Base-by-base conservation (phyloP, 1,140 invertebrate species). In the Liolophura sinensis region DNA sequence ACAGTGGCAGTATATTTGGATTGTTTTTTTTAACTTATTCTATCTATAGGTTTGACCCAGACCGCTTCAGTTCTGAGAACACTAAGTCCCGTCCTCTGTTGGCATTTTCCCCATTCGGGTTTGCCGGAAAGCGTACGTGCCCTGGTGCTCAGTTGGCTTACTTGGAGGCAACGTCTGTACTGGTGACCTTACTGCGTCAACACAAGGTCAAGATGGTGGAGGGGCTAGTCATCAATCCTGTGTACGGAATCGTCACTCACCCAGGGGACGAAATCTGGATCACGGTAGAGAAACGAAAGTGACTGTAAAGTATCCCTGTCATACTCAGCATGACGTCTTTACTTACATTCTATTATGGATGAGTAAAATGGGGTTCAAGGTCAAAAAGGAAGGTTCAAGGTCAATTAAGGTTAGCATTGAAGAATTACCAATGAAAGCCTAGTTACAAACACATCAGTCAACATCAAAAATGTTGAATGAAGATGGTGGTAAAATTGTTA, bases 211-310 rank as follows among this genome's bases (percentile, higher is more conserved):
- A 61, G n/a, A 47, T 82, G 62, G 76, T 78, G 9, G 71, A 74
- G 4, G 79, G 73, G 54, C 77, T 81, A 68, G 71, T 75, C 0
- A 78, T 80, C 31, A 71, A 59, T n/a, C 76, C 75, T 16, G 62
- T 75, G 18, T 74, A 77, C 68, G 78, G 79, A 27, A 67, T 83
- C 1, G 73, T 82, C 12, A 80, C 79, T 14, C 73, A 75, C 57
- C 79, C 82, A 15, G 67, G 68, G 20, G 79, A 83, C 31, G 81
- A 84, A 69, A 74, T 83, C 46, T 83, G 78, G 78, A 67, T 84
- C 40, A 80, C 72, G 25, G 65, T 82, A 24, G 31, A 40, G 31
- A 40, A 40, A 40, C 31, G 31, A 40, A 40, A 40, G 31, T 40
- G 9, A 40, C 31, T 5, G 3, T 40, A 9, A 40, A 40, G 31